Conservation (phyloP, 2,113 vertebrate genomes). For the Zosterops borbonicus region DNA sequence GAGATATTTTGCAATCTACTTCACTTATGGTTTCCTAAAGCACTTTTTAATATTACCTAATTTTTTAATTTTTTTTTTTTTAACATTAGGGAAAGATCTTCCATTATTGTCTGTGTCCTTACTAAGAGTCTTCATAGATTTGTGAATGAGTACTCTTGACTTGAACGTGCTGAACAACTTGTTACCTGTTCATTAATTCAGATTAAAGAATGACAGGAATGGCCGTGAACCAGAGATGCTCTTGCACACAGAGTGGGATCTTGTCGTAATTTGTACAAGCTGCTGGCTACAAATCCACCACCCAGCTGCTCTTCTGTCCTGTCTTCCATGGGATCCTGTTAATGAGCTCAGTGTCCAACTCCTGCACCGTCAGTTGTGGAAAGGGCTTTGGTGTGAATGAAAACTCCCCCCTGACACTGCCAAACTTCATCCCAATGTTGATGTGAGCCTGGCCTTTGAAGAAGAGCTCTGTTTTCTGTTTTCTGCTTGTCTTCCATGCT, state of each 20-base stretch:
- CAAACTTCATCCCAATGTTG: background rate
- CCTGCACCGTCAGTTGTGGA: background rate
- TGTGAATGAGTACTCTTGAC: background rate
- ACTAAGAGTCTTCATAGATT: background rate
- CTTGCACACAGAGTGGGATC: background rate
- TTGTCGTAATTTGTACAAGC: accelerated
- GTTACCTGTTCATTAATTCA: background rate
- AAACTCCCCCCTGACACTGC: background rate
- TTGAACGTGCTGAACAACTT: background rate
- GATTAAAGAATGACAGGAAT: background rate
- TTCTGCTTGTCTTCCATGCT: background rate
- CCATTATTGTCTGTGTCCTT: background rate
- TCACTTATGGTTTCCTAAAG: background rate
- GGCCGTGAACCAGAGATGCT: background rate
- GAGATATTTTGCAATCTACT: background rate
- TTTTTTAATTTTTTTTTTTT: background rate
- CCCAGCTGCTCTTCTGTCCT: background rate
- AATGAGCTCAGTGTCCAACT: accelerated
- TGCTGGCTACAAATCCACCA: background rate
- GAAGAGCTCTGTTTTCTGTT: background rate
- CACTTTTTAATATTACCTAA: background rate
- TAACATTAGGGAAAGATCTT: background rate
- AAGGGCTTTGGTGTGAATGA: background rate
- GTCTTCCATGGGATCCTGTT: background rate
- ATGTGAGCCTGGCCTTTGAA: background rate